phyloP scores from a whole-genome alignment of 2,888 invertebrate species.

The Nasonovia ribisnigri region DNA sequence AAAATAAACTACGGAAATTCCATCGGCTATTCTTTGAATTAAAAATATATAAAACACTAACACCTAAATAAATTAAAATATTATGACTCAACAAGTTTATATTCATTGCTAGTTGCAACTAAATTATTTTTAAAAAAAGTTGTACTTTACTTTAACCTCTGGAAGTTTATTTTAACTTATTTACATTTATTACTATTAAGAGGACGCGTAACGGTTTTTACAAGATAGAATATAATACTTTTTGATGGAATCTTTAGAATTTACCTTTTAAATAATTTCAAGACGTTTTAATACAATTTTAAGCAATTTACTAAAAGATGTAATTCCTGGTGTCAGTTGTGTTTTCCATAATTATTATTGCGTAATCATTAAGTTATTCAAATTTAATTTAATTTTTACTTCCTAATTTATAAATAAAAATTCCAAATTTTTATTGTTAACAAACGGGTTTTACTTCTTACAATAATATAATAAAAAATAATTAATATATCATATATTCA shows the following conservation, averaged over 20 bases:
- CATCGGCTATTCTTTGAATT: background rate
- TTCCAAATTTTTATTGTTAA: background rate
- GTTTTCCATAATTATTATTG: background rate
- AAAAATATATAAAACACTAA: constrained; percentile 1
- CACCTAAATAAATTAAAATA: background rate
- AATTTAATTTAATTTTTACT: background rate
- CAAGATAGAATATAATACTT: background rate
- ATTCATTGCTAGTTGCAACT: background rate
- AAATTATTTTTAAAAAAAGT: constrained; percentile 16
- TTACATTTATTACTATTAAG: background rate
- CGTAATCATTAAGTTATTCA: background rate
- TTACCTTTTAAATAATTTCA: background rate
- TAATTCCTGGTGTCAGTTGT: background rate
- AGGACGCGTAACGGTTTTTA: background rate
- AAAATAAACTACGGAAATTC: background rate
- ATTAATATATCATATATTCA: background rate
- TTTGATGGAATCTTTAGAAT: background rate
- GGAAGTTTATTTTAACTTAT: background rate
- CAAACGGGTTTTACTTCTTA: background rate
- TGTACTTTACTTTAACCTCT: background rate
- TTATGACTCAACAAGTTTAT: constrained; percentile 33
- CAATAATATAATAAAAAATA: background rate
- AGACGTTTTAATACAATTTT: background rate
- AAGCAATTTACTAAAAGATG: background rate
- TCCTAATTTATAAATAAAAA: background rate